Evolutionary conservation across 2,888 invertebrate species (phyloP), one percentile per base, ranked within the genome.

Genomic region (Netelia melanura): DNA sequence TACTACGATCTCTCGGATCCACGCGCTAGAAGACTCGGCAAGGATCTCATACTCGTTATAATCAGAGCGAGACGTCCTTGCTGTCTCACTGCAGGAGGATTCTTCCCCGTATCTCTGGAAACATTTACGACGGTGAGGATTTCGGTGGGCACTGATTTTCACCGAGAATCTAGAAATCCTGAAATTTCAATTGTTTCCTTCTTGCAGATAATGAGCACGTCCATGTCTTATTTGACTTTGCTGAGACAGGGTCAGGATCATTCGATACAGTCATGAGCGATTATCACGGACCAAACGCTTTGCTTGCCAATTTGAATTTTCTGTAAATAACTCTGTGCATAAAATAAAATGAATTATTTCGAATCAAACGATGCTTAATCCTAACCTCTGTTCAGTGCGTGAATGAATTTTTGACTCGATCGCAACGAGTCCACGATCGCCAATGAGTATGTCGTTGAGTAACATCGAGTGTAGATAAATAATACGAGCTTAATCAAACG

Each of bases 151-250:
- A 17, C 21, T n/a, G 21, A 30, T 30, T 21, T 68, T 30, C 14
- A 68, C 3, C 30, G 30, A 30, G 6, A 3, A 25, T 68, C 68
- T n/a, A 6, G 8, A 6, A 38, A 38, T 38, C 1, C 5, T 38
- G 8, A 6, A 17, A 54, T 70, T 3, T n/a, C 44, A 23, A n/a
- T 30, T 44, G 3, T 64, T 30, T 67, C 74, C 6, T 11, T 25
- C 10, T 81, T 74, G 0, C 86, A 89, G 89, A 86, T 88, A n/a
- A 52, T 89, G 56, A 88, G 87, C 58, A 87, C 89, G 0, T 85
- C 89, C 6, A 79, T 87, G 77, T 89, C 89, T 2, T 89, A 89
- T 64, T 86, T 89, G 30, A 87, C 89, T 0, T 25, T 89, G 10
- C 10, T 89, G 17, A 84, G 86, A 25, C 83, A 86, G 11, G 54